These are phyloP conservation scores for Eptesicus fuscus DNA, from an alignment of 2,113 vertebrate species.

Conservation along the genomic window DNA sequence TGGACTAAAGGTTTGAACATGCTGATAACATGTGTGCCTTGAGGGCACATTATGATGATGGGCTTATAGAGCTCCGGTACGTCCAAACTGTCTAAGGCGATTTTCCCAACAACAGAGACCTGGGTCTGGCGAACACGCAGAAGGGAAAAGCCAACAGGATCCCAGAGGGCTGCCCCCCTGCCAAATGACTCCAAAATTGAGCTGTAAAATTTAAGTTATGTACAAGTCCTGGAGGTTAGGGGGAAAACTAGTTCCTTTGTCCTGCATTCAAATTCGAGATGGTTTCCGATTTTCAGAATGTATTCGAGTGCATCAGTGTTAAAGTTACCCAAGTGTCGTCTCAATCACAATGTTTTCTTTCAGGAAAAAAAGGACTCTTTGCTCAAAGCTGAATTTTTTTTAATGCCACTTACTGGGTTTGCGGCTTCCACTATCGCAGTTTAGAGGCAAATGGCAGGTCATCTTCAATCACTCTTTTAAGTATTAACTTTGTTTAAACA, in stretches of 20 bases:
- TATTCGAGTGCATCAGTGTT: not conserved
- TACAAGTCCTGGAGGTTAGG: not conserved
- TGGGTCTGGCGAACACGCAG: not conserved
- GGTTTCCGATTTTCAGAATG: not conserved
- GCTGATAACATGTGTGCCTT: not conserved
- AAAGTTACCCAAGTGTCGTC: not conserved
- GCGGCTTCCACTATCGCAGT: not conserved
- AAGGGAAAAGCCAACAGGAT: not conserved
- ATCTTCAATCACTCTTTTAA: not conserved
- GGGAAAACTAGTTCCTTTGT: not conserved
- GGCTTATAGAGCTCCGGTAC: not conserved
- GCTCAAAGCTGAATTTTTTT: not conserved
- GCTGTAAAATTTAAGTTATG: not conserved
- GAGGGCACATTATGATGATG: not conserved
- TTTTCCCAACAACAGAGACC: not conserved
- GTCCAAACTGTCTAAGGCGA: not conserved
- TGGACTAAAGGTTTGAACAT: not conserved
- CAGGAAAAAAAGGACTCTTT: slow-evolving; percentile 14
- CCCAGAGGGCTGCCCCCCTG: not conserved
- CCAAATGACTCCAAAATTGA: not conserved
- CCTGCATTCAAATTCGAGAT: not conserved
- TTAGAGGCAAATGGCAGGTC: not conserved
- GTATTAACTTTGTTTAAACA: slow-evolving; percentile 44
- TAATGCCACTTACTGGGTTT: not conserved
- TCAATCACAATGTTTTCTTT: not conserved